Evolutionary conservation across 2,888 invertebrate species (phyloP), one percentile per base, ranked within the genome.

Genomic region (Tipula unca): DNA sequence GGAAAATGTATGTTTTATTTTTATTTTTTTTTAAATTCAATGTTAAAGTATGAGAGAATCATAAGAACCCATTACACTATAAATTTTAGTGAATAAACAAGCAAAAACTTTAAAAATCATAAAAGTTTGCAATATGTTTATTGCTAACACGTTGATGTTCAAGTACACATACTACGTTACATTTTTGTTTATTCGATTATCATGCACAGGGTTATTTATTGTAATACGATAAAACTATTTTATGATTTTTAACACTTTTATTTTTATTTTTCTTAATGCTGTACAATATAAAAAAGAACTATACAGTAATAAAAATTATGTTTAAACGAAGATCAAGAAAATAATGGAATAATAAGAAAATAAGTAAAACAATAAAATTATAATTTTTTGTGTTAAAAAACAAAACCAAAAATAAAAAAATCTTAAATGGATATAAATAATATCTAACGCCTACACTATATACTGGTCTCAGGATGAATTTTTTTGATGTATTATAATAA

Each of bases 221-320:
- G 13, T 69, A 69, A 25, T 25, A 25, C 10, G 69, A 69, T 69
- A 13, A 69, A 69, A 69, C 69, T 69, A 69, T 69, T 69, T 69
- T 69, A 69, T 69, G 69, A 69, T 69, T 69, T 48, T 69, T 69
- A 69, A 69, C 69, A 69, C 69, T 69, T 69, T 69, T 69, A 69
- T 69, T 69, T 69, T 69, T 25, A 25, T 54, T n/a, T 25, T 69
- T 25, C 69, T 69, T 69, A 25, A 69, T 69, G 69, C 25, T 69
- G 25, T 25, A 20, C 20, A 1, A 69, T 13, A 69, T 10, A 20
- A 25, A 69, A 69, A 25, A 48, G 25, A 17, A 20, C 48, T 48
- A 25, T 54, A 48, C 17, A 54, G 48, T 54, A n/a, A 54, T 54
- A 54, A 54, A 54, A 54, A 54, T 69, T 69, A 69, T 25, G 69